Base-by-base conservation (phyloP, 2,113 vertebrate genomes). In the Ginglymostoma cirratum region DNA sequence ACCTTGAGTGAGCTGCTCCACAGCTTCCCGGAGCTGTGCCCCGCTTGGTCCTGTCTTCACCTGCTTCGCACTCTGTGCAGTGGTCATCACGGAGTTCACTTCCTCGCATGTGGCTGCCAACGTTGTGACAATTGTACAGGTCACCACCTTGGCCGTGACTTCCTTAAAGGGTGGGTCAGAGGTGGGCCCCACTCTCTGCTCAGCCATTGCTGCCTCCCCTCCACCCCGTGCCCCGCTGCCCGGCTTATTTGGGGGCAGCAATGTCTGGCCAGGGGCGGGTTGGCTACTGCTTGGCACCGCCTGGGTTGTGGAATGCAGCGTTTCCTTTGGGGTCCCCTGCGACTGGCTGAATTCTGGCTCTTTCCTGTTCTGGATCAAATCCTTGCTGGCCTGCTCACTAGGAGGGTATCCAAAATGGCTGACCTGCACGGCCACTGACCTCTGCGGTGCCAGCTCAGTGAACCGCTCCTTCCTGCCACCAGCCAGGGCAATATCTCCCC, bases 401-500 rank as follows among this genome's bases (percentile, higher is more conserved):
- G 12, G 85, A 27, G 48, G 27, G 52, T 52, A 48, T 52, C 45
- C 45, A 52, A 87, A 87, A 24, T 83, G 80, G 19, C 38, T 45
- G 6, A 45, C 17, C 21, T 52, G 85, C 45, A 87, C 23, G 24
- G 24, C 85, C 85, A 30, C 85, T 27, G 85, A 52, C 8, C 45
- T 23, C 45, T 87, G 85, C 3, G 85, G 85, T 8, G 8, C 85
- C 24, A 87, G 24, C 45, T 87, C 24, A 12, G 24, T 0, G 17
- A 15, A 24, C 14, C 10, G 15, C 0, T 89, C 67, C 30, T 38
- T 3, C 86, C 3, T 0, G 0, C 17, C 45, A 0, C 34, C 14
- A 19, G 24, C 23, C 98, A 98, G 96, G 98, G 97, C 96, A 98
- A 97, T 96, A 98, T 97, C 5, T 98, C 98, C 96, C 98, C 98